Base-by-base conservation (phyloP, 2,888 invertebrate species). In the Drosophila borealis region DNA sequence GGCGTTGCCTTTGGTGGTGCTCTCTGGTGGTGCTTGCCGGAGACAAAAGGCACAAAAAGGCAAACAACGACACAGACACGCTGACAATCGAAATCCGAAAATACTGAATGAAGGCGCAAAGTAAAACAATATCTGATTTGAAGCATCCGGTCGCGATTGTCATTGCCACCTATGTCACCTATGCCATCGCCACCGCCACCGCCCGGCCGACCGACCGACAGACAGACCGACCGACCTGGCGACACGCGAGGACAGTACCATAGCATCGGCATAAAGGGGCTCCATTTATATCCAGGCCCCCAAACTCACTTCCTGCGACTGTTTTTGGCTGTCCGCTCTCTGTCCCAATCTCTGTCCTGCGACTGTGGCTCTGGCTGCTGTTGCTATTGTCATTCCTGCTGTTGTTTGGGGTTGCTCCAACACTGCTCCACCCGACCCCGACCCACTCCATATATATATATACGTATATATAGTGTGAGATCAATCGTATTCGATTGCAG, bases 71-170 rank as follows among this genome's bases (percentile, higher is more conserved):
- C 79, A 79, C 80, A 85, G 85, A 81, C 81, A 82, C 81, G 81
- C 85, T 85, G 82, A 83, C 82, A 83, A 83, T 83, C 82, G 82
- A 76, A 50, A 82, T 76, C 74, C 71, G 80, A 72, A 85, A 81
- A 81, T 79, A 75, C 82, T 87, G 85, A 85, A 82, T 85, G 83
- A 85, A 82, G 84, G 87, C 87, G 81, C 83, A 83, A 82, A 85
- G 85, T 80, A 88, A 85, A 89, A 90, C 78, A 90, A 90, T 91
- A 91, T 91, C 91, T 90, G 91, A 91, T 92, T 90, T 91, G 91
- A 90, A 84, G 91, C 91, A 92, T 91, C 91, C 91, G 91, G 91
- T 92, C 90, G 91, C 90, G 90, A 91, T 90, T 90, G 91, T 90
- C 91, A 90, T 90, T 89, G 88, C 81, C 91, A 91, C 89, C 90